Evolutionary conservation across 1,140 invertebrate genomes (phyloP).

Genomic region (Pachyrhynchus sulphureomaculatus): DNA sequence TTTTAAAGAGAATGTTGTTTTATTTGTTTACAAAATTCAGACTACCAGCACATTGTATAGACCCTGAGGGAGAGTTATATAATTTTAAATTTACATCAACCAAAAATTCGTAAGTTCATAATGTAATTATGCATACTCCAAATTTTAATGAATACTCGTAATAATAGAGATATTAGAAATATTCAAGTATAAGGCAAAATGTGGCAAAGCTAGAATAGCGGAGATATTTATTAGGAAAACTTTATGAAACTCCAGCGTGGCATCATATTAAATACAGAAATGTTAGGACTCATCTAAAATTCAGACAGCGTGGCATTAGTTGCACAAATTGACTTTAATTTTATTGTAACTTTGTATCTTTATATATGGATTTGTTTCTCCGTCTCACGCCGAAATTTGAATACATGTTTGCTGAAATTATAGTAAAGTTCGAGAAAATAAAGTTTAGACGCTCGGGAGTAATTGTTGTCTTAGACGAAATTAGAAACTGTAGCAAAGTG

Average conservation of each 20-base stretch:
- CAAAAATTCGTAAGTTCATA: too few species aligned
- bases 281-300: slow-evolving; percentile 2
- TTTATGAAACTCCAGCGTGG: slow-evolving; percentile 2
- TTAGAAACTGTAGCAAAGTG: too few species aligned
- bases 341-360: slow-evolving; percentile 12
- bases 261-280: slow-evolving; percentile 12
- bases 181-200: slow-evolving; percentile 11
- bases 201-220: slow-evolving; percentile 8
- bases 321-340: slow-evolving; percentile 22
- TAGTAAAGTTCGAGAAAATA: slow-evolving; percentile 2
- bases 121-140: too few species aligned
- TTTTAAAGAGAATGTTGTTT: too few species aligned
- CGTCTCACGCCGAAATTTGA: background rate
- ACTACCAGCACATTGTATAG: too few species aligned
- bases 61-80: too few species aligned
- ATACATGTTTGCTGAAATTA: background rate
- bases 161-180: slow-evolving; percentile 10
- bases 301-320: slow-evolving; percentile 17
- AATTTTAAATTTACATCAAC: too few species aligned
- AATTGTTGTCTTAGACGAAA: too few species aligned
- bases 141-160: slow-evolving; percentile 8
- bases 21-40: too few species aligned
- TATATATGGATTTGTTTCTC: slow-evolving; percentile 8
- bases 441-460: background rate
- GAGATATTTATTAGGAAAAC: slow-evolving; percentile 20